Base-by-base conservation (phyloP, 2,888 invertebrate species). In the Monoplex corrugatus region DNA sequence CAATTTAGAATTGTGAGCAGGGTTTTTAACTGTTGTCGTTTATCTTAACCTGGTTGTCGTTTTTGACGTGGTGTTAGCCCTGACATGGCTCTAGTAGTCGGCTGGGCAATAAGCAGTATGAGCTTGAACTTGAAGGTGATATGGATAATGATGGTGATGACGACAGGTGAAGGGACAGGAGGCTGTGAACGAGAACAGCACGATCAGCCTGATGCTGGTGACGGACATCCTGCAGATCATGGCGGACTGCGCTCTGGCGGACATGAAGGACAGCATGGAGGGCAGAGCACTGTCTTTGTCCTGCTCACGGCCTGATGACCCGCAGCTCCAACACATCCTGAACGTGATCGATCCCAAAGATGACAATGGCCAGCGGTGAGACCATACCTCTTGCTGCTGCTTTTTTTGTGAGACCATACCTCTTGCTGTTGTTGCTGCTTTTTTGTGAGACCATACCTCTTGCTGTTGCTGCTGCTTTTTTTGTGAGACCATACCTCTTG, bases 191-290 rank as follows among this genome's bases (percentile, higher is more conserved):
- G 82, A 45, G n/a, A 3, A 10, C 16, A 32, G 13, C 35, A 78
- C 28, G 6, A 23, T 35, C 35, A 38, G 23, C 50, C 2, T 35
- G 8, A 23, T 80, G 50, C 50, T 87, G 50, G 87, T 87, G 50
- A 80, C 63, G 57, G 80, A 80, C 28, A 43, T 87, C 57, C 80
- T 87, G 87, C 45, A 80, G 57, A 28, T 50, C 23, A 80, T 78
- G 80, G 45, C 87, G 10, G 38, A 45, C 80, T 44, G 43, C 28
- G 78, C 80, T 13, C 23, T 57, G 23, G 57, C 38, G 5, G 80
- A 75, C 78, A 45, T 87, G 63, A 44, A 16, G 35, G 84, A 35
- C 16, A 38, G 32, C 57, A n/a, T 45, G 50, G 5, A 35, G 84
- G 50, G 2, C 1, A 5, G 40, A 43, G 43, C 78, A 1, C 78